Evolutionary conservation across 2,888 invertebrate genomes (phyloP).

Genomic region (Endotricha flammealis): DNA sequence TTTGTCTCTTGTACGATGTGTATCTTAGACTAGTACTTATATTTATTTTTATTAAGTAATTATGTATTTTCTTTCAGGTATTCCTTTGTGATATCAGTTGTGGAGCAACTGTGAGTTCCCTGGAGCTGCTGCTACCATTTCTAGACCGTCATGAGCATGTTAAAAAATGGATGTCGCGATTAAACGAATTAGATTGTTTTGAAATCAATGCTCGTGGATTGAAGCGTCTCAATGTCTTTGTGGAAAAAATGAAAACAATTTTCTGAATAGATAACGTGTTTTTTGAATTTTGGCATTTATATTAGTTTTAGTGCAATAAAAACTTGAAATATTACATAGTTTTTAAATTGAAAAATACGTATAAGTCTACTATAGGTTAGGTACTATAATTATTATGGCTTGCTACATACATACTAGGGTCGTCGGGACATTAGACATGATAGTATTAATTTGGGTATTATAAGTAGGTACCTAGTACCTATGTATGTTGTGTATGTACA

Average conservation of each 20-base stretch:
- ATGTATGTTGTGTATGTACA: no score
- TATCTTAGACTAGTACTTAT: no score
- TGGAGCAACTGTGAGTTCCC: constrained; percentile 61
- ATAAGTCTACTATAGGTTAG: no score
- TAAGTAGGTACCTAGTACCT: no score
- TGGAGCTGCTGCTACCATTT: constrained; percentile 53
- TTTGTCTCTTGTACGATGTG: no score
- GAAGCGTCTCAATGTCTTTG: constrained; percentile 31
- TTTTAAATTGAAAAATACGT: no score
- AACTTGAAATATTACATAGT: no score
- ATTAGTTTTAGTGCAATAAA: no score
- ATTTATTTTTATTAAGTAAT: constrained; percentile 1
- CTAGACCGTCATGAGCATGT: constrained; percentile 46
- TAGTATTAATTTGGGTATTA: no score
- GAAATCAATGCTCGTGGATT: constrained; percentile 47
- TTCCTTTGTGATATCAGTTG: constrained; percentile 58
- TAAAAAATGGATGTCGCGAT: constrained; percentile 50
- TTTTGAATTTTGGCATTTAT: background rate
- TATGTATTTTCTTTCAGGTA: constrained; percentile 40
- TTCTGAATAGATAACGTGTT: background rate
- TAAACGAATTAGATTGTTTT: constrained; percentile 40
- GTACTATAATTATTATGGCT: no score
- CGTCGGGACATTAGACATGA: no score
- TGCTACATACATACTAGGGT: no score
- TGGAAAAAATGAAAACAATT: constrained; percentile 21